Evolutionary conservation across 2,888 invertebrate genomes (phyloP).

Genomic region (Apamea monoglypha): DNA sequence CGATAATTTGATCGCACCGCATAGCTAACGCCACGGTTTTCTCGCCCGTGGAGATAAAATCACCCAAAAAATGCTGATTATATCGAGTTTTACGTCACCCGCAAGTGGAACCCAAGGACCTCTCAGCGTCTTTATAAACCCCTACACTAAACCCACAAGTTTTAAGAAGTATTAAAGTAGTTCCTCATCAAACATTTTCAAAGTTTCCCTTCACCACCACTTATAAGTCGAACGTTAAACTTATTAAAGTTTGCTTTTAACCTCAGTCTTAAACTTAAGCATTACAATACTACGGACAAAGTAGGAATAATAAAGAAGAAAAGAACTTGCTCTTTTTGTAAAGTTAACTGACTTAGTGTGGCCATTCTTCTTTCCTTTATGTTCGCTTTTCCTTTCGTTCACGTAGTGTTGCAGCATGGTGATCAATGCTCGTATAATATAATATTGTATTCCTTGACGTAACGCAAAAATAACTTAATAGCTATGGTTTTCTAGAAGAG

Average conservation of each 20-base stretch:
- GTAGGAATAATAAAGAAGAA: constrained; percentile 26
- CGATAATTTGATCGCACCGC: background rate
- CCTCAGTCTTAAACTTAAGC: constrained; percentile 8
- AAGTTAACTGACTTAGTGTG: background rate
- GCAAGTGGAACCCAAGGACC: background rate
- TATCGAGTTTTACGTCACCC: background rate
- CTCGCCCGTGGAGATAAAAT: background rate
- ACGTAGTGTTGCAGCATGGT: background rate
- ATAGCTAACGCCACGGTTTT: background rate
- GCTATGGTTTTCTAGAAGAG: too few relatives aligned
- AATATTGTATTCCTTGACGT: too few relatives aligned
- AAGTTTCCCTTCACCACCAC: constrained; percentile 1
- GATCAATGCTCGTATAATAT: background rate
- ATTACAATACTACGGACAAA: constrained; percentile 13
- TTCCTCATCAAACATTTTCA: constrained; percentile 1
- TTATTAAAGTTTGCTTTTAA: constrained; percentile 21
- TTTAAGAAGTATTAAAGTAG: constrained; percentile 25
- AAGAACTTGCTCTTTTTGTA: constrained; percentile 13
- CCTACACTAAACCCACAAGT: constrained; percentile 3
- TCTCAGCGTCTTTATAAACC: background rate
- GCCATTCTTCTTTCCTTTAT: background rate
- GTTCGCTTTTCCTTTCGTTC: constrained; percentile 1
- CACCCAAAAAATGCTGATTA: too few relatives aligned
- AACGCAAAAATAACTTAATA: too few relatives aligned
- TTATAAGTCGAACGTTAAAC: constrained; percentile 37